Evolutionary conservation across 2,113 vertebrate species (phyloP), one percentile per base, ranked within the genome.

Genomic region (Coracopsis vasa): DNA sequence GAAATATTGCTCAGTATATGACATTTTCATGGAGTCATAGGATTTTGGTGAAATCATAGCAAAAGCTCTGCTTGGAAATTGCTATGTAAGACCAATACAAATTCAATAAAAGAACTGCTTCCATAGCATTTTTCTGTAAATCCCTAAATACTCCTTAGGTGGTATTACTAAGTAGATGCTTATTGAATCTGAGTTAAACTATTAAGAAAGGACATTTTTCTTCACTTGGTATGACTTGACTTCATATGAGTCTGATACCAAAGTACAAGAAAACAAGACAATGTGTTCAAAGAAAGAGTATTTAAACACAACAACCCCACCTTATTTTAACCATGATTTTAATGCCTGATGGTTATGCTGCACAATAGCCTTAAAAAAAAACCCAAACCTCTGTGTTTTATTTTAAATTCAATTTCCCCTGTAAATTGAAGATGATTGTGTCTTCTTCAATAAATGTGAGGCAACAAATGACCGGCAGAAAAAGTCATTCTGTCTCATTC

Each of bases 381-480:
- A 7, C 2, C 4, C 3, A 41, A 45, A 45, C 19, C 7, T 37
- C 18, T 62, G 19, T 0, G 1, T 42, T 78, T 58, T 14, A 24
- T 42, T 64, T 80, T 91, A 88, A 3, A 27, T 19, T 33, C 19
- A 28, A 3, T 64, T 82, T 54, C 16, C 69, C 18, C 24, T 51
- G 44, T 16, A 74, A 80, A 62, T 70, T 69, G 74, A 53, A 77
- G 28, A 47, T 15, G 37, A 24, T 54, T 41, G 2, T 14, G 13
- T 50, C 44, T 48, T 88, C 16, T 61, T 80, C 33, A 58, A 13
- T 60, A 80, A 67, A 44, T 24, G 7, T 16, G 44, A 80, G 18
- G 7, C 16, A 56, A 60, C 79, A 56, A 65, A 39, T 39, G 18
- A 47, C 6, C 4, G 45, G 11, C 18, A 66, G 29, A 66, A 91